These are phyloP conservation scores for Eristalinus aeneus DNA, from an alignment of 2,888 invertebrate genomes.

Conservation along the genomic window DNA sequence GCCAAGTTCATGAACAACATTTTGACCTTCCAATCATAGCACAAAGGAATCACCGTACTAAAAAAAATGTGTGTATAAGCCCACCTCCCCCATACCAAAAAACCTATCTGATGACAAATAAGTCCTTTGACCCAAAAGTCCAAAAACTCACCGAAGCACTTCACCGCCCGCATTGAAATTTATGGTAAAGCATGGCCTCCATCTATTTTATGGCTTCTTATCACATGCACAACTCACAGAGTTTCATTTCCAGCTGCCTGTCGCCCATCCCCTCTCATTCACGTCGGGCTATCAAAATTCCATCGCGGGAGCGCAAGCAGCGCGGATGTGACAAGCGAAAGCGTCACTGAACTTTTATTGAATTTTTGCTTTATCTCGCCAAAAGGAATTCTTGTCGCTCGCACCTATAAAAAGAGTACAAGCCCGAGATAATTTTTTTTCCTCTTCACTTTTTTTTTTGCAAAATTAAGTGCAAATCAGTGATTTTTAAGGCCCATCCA, in stretches of 20 bases:
- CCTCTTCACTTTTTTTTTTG: not conserved
- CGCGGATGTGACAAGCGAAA: not conserved
- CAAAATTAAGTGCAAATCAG: slow-evolving; percentile 35
- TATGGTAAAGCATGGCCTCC: slow-evolving; percentile 7
- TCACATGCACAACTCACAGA: slow-evolving; percentile 25
- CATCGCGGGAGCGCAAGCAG: not conserved
- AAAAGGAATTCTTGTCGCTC: slow-evolving; percentile 5
- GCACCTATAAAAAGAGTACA: slow-evolving; percentile 17
- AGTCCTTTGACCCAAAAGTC: slow-evolving; percentile 4
- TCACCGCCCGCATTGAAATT: slow-evolving; percentile 3
- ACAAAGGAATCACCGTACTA: not conserved
- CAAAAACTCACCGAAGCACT: slow-evolving; percentile 1
- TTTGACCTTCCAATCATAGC: not conserved
- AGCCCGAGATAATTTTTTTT: not conserved
- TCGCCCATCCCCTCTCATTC: not conserved
- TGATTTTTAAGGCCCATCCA: slow-evolving; percentile 6
- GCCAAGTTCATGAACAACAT: not conserved
- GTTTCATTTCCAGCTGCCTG: not conserved
- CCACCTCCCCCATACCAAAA: too few species aligned
- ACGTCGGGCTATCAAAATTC: not conserved
- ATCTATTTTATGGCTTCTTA: slow-evolving; percentile 13
- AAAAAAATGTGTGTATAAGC: not conserved
- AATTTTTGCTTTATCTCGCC: slow-evolving; percentile 18
- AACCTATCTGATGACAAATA: not conserved
- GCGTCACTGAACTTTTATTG: slow-evolving; percentile 9